Base-by-base conservation (phyloP, 2,888 invertebrate species). In the Lochmaea crataegi region DNA sequence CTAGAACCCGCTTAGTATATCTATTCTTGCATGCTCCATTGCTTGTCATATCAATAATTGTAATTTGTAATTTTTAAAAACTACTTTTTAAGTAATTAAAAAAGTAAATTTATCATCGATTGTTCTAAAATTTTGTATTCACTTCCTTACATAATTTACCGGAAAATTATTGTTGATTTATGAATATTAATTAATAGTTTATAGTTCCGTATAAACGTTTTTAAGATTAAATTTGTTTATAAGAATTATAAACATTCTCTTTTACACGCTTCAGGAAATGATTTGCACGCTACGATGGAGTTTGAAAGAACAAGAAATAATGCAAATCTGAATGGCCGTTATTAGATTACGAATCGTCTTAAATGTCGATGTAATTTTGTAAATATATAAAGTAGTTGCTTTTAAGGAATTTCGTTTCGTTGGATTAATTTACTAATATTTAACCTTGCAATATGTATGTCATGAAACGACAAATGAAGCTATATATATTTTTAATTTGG, bases 341-440 rank as follows among this genome's bases (percentile, higher is more conserved):
- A 61, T 16, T n/a, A 11, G 42, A 61, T 61, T 42, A 38, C 41
- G 41, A 5, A 41, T 61, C 42, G n/a, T 61, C 61, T 18, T 61
- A 42, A 42, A 61, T 42, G 41, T 61, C 61, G 41, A 18, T 61
- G 16, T 16, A 41, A 61, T 38, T 41, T 26, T 26, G 26, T 26
- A 26, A 26, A 26, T 26, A 26, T 53, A 53, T 2, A 53, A n/a
- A 48, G n/a, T 10, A 10, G n/a, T n/a, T n/a, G 18, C 9, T 53
- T 53, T n/a, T 16, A 53, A 10, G 16, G 16, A 16, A 53, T 9
- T 16, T 9, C n/a, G n/a, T 53, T 53, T 9, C 10, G 18, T 16
- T 6, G 51, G 16, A 18, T 53, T 18, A 6, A 53, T 53, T 53
- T 53, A 53, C 51, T 3, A 48, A 48, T n/a, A 53, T 53, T n/a